These are phyloP conservation scores for Diploscapter pachys DNA, from an alignment of 1,140 invertebrate species.

Conservation along the genomic window DNA sequence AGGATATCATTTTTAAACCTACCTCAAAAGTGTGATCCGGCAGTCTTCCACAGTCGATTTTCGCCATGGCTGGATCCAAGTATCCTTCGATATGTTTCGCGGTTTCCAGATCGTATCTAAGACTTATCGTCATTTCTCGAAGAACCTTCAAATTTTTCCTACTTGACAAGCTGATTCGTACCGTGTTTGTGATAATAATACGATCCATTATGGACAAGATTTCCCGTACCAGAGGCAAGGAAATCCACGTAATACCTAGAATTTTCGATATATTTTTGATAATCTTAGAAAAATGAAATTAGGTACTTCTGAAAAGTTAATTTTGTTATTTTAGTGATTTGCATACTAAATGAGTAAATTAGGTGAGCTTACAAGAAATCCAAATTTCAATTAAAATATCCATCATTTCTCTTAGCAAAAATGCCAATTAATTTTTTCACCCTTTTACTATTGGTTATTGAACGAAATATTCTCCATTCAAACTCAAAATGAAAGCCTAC, in stretches of 20 bases:
- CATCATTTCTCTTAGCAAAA: too few species aligned
- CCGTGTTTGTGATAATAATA: slow-evolving; percentile 58
- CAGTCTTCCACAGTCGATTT: slow-evolving; percentile 50
- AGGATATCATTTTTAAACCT: slow-evolving; percentile 11
- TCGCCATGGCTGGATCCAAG: slow-evolving; percentile 45
- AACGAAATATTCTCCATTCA: too few species aligned
- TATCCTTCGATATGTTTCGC: slow-evolving; percentile 52
- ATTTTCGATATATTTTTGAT: slow-evolving; percentile 7
- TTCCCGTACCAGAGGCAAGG: slow-evolving; percentile 57
- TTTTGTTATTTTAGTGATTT: too few species aligned
- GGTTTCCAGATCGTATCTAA: slow-evolving; percentile 51
- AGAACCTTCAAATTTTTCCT: not conserved
- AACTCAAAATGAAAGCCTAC: slow-evolving; percentile 19
- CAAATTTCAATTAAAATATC: too few species aligned
- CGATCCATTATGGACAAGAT: slow-evolving; percentile 55
- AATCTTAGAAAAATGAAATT: too few species aligned
- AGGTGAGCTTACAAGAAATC: too few species aligned
- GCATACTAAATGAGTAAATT: too few species aligned
- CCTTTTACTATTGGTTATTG: too few species aligned
- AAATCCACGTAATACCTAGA: slow-evolving; percentile 56
- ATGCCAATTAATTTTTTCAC: too few species aligned
- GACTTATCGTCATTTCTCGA: not conserved
- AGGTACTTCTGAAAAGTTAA: too few species aligned
- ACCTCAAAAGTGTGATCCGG: slow-evolving; percentile 57
- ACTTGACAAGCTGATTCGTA: slow-evolving; percentile 46